phyloP scores from a whole-genome alignment of 2,888 invertebrate species.

The Sarcophaga carnaria region DNA sequence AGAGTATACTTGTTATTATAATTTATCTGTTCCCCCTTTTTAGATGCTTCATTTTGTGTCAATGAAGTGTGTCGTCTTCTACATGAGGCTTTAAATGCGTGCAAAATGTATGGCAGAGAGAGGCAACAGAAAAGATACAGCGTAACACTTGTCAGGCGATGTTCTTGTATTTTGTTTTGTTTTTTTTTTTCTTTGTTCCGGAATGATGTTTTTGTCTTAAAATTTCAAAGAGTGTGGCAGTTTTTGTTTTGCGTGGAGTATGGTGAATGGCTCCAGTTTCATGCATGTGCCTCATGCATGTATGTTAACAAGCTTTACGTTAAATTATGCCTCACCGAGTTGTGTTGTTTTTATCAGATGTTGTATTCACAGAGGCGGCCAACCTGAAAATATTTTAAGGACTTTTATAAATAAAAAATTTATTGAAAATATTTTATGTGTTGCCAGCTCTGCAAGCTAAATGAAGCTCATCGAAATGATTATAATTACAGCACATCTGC shows the following conservation, averaged over 20 bases:
- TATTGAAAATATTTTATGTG: background rate
- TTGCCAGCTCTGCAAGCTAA: background rate
- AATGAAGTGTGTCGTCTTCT: constrained; percentile 66
- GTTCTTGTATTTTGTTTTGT: constrained; percentile 35
- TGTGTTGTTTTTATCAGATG: background rate
- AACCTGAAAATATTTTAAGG: background rate
- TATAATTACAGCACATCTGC: constrained; percentile 55
- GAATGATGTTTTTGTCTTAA: constrained; percentile 31
- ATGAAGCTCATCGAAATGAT: background rate
- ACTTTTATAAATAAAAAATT: background rate
- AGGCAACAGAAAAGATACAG: background rate
- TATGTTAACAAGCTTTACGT: constrained; percentile 62
- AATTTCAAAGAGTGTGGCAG: constrained; percentile 19
- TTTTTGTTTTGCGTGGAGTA: background rate
- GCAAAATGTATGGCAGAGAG: constrained; percentile 60
- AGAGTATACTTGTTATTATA: constrained; percentile 6
- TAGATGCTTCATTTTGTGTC: constrained; percentile 56
- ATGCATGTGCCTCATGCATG: constrained; percentile 39
- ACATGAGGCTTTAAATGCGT: constrained; percentile 67
- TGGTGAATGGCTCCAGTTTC: constrained; percentile 20
- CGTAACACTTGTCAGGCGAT: constrained; percentile 63
- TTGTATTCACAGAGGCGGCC: constrained; percentile 21
- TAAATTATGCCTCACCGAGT: constrained; percentile 52
- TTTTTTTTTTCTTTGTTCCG: constrained; percentile 26
- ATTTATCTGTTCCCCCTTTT: background rate